Conservation (phyloP, 2,888 invertebrate species). For the Linyphia triangularis region DNA sequence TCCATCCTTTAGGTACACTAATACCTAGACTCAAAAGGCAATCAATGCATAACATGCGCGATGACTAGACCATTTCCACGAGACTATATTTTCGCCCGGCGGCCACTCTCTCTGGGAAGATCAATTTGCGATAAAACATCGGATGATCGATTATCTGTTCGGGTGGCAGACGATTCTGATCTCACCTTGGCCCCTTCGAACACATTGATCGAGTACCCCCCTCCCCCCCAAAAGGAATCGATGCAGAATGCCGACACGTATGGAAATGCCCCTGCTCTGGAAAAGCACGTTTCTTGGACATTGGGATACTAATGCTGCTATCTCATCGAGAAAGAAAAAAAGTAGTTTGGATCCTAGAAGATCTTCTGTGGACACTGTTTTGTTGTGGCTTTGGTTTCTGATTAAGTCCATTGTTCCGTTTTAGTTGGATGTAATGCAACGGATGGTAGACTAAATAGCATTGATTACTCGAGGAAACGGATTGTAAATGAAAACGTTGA, state of each 20-base stretch:
- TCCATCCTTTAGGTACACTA: too few relatives aligned
- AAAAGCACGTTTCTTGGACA: neutral
- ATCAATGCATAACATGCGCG: neutral
- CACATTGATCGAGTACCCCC: neutral
- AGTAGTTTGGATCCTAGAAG: too few relatives aligned
- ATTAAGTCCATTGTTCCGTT: too few relatives aligned
- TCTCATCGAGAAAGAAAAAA: too few relatives aligned
- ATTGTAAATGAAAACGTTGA: too few relatives aligned
- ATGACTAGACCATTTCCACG: neutral
- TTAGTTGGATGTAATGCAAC: too few relatives aligned
- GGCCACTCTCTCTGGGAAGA: constrained; percentile 16
- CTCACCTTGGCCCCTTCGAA: constrained; percentile 3
- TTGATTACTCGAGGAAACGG: too few relatives aligned
- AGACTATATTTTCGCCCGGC: neutral
- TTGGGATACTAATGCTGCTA: too few relatives aligned
- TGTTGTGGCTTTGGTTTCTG: too few relatives aligned
- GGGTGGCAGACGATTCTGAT: neutral
- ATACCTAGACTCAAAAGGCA: too few relatives aligned
- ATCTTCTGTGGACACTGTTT: too few relatives aligned
- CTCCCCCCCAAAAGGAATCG: neutral
- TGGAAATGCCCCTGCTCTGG: neutral
- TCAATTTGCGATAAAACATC: constrained; percentile 64
- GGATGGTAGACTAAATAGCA: too few relatives aligned
- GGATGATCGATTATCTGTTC: constrained; percentile 54
- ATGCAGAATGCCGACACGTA: neutral